Conservation (phyloP, 2,797 vertebrate species). For the Spondyliosoma cantharus region DNA sequence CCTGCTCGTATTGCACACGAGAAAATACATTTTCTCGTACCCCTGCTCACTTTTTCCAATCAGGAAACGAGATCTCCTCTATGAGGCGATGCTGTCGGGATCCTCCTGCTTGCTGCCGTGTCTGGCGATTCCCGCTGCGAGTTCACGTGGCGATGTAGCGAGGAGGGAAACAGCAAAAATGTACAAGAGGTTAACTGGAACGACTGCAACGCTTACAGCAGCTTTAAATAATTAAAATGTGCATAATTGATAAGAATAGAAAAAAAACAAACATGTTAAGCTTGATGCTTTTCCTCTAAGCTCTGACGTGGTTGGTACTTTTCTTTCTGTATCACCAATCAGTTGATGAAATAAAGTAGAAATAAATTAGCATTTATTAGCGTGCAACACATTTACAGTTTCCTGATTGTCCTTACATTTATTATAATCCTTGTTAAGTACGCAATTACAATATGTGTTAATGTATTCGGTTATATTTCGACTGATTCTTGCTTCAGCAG, state of each 20-base stretch:
- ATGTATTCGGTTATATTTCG: not conserved
- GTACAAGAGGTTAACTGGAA: no score
- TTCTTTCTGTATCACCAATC: not conserved
- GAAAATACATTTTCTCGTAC: no score
- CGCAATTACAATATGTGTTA: not conserved
- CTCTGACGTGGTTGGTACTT: not conserved
- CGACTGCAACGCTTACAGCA: no score
- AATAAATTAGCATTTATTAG: not conserved
- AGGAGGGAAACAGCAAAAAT: no score
- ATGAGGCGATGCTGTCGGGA: no score
- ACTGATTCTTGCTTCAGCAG: not conserved
- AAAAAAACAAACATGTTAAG: not conserved
- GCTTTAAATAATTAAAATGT: not conserved
- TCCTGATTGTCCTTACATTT: not conserved
- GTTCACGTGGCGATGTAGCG: no score
- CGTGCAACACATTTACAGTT: not conserved
- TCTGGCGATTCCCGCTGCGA: no score
- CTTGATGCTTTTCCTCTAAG: not conserved
- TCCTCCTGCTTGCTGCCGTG: no score
- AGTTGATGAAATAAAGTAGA: not conserved
- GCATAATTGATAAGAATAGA: no score
- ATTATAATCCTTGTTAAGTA: not conserved
- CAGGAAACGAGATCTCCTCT: no score
- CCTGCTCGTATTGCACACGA: no score
- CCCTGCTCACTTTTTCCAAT: no score